Conservation (phyloP, 2,888 invertebrate genomes). For the Chalcosyrphus nemorum region DNA sequence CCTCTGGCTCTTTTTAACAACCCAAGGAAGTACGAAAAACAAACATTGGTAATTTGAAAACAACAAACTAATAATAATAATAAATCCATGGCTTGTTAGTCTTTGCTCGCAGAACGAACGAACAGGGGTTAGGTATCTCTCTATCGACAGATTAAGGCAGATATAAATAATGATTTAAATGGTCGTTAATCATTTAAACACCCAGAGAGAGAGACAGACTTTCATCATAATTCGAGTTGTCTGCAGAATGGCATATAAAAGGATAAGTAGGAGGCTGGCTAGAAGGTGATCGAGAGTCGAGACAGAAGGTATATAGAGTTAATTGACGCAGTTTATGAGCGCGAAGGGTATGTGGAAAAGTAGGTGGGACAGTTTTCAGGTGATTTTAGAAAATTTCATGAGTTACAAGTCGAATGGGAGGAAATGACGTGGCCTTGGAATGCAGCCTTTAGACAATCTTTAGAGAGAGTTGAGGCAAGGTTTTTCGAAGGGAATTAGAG, state of each 20-base stretch:
- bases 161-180: slow-evolving; percentile 72
- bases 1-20: slow-evolving; percentile 50
- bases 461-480: not conserved
- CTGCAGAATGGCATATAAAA: slow-evolving; percentile 13
- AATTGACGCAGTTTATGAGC: slow-evolving; percentile 44
- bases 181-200: slow-evolving; percentile 72
- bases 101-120: slow-evolving; percentile 29
- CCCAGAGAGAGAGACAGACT: slow-evolving; percentile 22
- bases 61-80: slow-evolving; percentile 72
- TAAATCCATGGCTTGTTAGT: slow-evolving; percentile 68
- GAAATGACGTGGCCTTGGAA: no score
- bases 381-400: not conserved
- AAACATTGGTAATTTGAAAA: slow-evolving; percentile 72
- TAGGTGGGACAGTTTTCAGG: not conserved
- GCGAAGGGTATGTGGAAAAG: not conserved
- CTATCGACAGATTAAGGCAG: not conserved
- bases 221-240: not conserved
- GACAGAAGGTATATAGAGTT: slow-evolving; percentile 34
- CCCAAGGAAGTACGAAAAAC: slow-evolving; percentile 58
- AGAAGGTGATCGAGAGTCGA: slow-evolving; percentile 21
- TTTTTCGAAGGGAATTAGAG: no score
- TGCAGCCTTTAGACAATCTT: no score
- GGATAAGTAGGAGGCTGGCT: slow-evolving; percentile 40
- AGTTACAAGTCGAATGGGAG: no score
- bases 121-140: not conserved